phyloP scores from a whole-genome alignment of 1,140 invertebrate species.

The Dolichoris vasculosae region DNA sequence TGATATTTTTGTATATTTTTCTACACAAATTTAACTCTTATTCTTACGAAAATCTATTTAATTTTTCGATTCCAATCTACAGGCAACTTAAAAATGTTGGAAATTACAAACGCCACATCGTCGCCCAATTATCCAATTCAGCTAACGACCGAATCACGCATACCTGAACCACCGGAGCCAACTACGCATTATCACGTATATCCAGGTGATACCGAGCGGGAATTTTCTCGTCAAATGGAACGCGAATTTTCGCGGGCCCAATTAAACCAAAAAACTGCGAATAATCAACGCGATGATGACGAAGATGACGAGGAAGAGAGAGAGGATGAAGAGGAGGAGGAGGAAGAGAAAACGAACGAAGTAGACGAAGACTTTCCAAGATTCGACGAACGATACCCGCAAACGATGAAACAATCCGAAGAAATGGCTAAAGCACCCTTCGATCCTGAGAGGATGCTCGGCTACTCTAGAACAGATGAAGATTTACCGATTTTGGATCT shows the following conservation, averaged over 20 bases:
- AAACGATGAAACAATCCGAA: not conserved
- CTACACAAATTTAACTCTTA: not conserved
- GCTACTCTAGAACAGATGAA: constrained; percentile 65
- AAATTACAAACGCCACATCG: not conserved
- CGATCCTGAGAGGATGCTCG: constrained; percentile 66
- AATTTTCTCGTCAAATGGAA: constrained; percentile 38
- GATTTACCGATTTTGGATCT: constrained; percentile 65
- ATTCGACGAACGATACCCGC: constrained; percentile 31
- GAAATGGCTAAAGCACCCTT: constrained; percentile 48
- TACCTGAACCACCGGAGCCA: constrained; percentile 13
- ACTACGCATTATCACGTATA: not conserved
- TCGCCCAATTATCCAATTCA: not conserved
- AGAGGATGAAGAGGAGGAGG: not conserved
- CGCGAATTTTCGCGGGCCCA: constrained; percentile 23
- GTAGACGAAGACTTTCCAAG: constrained; percentile 21
- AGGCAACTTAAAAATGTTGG: not conserved
- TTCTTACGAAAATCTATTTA: not conserved
- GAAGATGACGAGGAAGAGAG: not conserved
- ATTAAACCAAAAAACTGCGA: not conserved
- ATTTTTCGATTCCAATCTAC: not conserved
- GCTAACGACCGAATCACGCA: constrained; percentile 41
- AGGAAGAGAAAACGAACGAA: not conserved
- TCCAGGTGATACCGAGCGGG: constrained; percentile 33
- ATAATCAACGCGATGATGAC: not conserved
- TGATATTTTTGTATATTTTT: no score